Conservation (phyloP, 2,113 vertebrate genomes). For the Noctilio leporinus region DNA sequence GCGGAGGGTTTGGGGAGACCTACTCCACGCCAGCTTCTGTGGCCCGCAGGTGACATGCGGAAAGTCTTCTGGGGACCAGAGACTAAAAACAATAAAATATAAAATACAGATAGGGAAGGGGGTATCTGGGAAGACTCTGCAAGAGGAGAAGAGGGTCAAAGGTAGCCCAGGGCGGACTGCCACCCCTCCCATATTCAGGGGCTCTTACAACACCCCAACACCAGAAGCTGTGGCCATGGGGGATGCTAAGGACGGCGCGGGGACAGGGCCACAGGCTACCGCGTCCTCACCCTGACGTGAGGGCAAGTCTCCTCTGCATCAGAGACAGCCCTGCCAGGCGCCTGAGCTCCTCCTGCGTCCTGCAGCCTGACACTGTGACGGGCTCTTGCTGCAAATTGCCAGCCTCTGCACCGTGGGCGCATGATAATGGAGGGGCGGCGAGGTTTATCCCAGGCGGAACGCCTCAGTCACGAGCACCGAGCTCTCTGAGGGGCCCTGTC, state of each 20-base stretch:
- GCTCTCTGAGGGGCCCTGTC: not conserved
- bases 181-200: not conserved
- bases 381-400: not conserved
- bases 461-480: not conserved
- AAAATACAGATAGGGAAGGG: not conserved
- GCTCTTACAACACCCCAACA: not conserved
- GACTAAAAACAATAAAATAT: not conserved
- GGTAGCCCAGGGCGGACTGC: not conserved
- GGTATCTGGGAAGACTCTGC: not conserved
- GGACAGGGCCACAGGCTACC: slow-evolving; percentile 77
- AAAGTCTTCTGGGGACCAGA: not conserved
- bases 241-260: slow-evolving; percentile 59
- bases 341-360: not conserved
- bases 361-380: not conserved
- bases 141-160: not conserved
- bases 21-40: not conserved
- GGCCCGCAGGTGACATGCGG: not conserved
- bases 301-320: not conserved
- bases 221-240: not conserved
- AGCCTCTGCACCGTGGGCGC: not conserved
- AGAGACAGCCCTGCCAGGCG: not conserved
- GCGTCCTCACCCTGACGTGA: slow-evolving; percentile 77
- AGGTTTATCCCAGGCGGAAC: not conserved
- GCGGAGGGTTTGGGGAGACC: not conserved
- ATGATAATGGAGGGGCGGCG: not conserved